Conservation (phyloP, 2,113 vertebrate species). For the Procavia capensis region DNA sequence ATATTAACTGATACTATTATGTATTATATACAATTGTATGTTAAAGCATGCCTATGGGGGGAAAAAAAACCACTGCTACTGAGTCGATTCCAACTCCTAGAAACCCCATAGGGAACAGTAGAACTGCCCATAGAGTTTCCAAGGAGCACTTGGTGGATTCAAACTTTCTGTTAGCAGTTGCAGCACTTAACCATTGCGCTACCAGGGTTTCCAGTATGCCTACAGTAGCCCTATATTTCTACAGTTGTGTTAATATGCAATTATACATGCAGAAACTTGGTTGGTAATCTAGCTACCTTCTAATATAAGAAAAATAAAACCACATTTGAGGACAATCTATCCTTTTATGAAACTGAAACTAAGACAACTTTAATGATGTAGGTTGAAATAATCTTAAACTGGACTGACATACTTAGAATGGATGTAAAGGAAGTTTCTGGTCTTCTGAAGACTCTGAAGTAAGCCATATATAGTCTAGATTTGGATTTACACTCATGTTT, state of each 20-base stretch:
- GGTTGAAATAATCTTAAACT: not conserved
- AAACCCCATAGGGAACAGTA: too few relatives aligned
- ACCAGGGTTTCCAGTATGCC: too few relatives aligned
- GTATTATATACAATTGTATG: not conserved
- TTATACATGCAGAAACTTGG: conserved; percentile 10
- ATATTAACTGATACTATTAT: not conserved
- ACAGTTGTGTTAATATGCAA: not conserved
- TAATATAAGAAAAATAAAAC: not conserved
- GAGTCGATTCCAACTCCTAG: too few relatives aligned
- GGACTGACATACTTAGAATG: not conserved
- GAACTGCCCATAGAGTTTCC: too few relatives aligned
- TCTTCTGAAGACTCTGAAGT: not conserved
- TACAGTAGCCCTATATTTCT: not conserved
- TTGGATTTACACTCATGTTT: not conserved
- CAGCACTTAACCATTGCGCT: too few relatives aligned
- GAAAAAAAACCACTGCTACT: too few relatives aligned
- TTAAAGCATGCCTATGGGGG: not conserved
- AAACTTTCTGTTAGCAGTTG: too few relatives aligned
- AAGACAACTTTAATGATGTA: conserved; percentile 21
- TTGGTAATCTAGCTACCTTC: not conserved
- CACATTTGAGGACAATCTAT: conserved; percentile 32
- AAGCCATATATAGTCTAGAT: not conserved
- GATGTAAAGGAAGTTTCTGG: not conserved
- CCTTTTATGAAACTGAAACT: conserved; percentile 4
- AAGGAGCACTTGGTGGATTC: too few relatives aligned